Conservation (phyloP, 1,140 invertebrate species). For the Papilio aristodemus region DNA sequence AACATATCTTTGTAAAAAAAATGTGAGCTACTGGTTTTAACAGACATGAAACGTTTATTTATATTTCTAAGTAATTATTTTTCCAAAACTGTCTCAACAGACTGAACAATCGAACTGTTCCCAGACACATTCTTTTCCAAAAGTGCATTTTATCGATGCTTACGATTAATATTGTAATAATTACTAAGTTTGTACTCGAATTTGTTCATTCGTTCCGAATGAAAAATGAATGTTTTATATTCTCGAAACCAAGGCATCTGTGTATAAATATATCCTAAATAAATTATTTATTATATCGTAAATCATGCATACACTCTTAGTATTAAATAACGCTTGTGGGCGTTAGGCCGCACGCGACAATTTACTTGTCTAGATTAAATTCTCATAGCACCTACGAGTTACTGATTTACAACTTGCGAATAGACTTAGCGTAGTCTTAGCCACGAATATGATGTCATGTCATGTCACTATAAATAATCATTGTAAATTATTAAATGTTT, state of each 20-base stretch:
- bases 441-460: constrained; percentile 77
- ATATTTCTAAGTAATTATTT: constrained; percentile 35
- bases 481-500: constrained; percentile 81
- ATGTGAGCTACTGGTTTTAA: constrained; percentile 60
- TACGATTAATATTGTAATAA: constrained; percentile 42
- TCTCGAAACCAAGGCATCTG: constrained; percentile 54
- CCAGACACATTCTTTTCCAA: constrained; percentile 63
- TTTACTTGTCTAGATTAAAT: constrained; percentile 75
- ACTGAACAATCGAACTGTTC: constrained; percentile 47
- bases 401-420: constrained; percentile 76
- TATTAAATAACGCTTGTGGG: constrained; percentile 69
- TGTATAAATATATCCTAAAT: constrained; percentile 71
- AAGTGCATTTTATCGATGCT: constrained; percentile 71
- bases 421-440: constrained; percentile 75
- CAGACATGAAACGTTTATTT: constrained; percentile 28
- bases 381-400: constrained; percentile 76
- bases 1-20: constrained; percentile 77
- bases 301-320: constrained; percentile 79
- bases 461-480: constrained; percentile 80
- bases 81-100: constrained; percentile 41
- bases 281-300: constrained; percentile 74
- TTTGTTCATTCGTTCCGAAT: constrained; percentile 41
- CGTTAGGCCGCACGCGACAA: constrained; percentile 65
- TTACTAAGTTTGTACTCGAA: constrained; percentile 37
- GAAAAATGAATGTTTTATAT: constrained; percentile 55